Conservation (phyloP, 2,888 invertebrate genomes). For the Shargacucullia verbasci region DNA sequence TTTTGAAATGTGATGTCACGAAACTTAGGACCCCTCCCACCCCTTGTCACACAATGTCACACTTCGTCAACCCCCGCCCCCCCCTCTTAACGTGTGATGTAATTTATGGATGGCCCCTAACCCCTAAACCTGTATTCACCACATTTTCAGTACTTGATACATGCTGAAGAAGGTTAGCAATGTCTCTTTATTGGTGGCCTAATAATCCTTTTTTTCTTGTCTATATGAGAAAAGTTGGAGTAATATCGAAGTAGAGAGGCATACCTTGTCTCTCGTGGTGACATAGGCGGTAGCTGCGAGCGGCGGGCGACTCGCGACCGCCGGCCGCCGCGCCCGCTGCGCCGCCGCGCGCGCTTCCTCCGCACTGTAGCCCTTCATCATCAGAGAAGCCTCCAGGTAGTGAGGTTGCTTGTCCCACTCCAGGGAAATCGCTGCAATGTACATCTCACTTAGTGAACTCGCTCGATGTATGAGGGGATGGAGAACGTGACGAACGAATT, state of each 20-base stretch:
- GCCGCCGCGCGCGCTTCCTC: conserved; percentile 86
- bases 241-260: neutral
- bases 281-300: conserved; percentile 87
- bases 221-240: too few relatives aligned
- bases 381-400: conserved; percentile 95
- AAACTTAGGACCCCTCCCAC: too few relatives aligned
- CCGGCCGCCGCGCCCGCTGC: conserved; percentile 65
- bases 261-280: conserved; percentile 86
- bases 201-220: too few relatives aligned
- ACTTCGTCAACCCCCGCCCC: too few relatives aligned
- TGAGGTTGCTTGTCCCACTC: conserved; percentile 90
- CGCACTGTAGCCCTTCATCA: conserved; percentile 92
- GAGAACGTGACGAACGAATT: conserved; percentile 28
- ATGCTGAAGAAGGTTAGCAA: too few relatives aligned
- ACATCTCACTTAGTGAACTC: conserved; percentile 7
- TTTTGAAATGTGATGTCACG: too few relatives aligned
- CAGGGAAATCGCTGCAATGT: conserved; percentile 86
- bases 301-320: conserved; percentile 80
- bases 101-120: too few relatives aligned
- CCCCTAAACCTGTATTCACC: too few relatives aligned
- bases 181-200: too few relatives aligned
- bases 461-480: neutral
- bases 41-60: too few relatives aligned
- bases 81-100: too few relatives aligned
- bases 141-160: too few relatives aligned